phyloP scores from a whole-genome alignment of 2,797 vertebrate genomes.

The Enteromius radiatus region DNA sequence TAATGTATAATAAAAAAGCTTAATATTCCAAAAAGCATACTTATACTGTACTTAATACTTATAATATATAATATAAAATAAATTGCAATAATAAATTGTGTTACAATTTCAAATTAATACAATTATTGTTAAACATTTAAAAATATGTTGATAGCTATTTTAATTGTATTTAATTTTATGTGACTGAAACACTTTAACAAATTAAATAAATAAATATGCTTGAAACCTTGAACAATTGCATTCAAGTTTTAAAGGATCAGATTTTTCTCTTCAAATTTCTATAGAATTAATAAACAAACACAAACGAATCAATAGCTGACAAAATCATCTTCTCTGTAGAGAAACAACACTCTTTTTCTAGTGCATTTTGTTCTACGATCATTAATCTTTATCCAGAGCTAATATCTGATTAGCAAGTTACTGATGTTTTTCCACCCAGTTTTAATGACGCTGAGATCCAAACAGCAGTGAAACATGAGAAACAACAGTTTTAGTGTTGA shows the following conservation, averaged over 20 bases:
- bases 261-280: neutral
- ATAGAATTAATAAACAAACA: neutral
- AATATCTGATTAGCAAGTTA: slow-evolving; percentile 38
- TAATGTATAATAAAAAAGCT: neutral
- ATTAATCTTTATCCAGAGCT: slow-evolving; percentile 45
- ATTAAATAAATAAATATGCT: neutral
- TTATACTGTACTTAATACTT: neutral
- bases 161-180: too few species aligned
- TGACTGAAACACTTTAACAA: too few species aligned
- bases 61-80: neutral
- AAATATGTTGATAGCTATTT: too few species aligned
- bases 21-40: neutral
- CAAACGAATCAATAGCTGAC: neutral
- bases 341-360: neutral
- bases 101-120: too few species aligned
- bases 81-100: neutral
- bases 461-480: slow-evolving; percentile 24
- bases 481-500: slow-evolving; percentile 42
- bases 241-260: neutral
- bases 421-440: slow-evolving; percentile 40
- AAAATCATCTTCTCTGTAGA: neutral
- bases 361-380: slow-evolving; percentile 33
- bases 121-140: too few species aligned
- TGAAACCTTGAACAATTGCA: neutral
- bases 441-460: slow-evolving; percentile 47